Evolutionary conservation across 2,113 vertebrate genomes (phyloP).

Genomic region (Hiodon tergisus): DNA sequence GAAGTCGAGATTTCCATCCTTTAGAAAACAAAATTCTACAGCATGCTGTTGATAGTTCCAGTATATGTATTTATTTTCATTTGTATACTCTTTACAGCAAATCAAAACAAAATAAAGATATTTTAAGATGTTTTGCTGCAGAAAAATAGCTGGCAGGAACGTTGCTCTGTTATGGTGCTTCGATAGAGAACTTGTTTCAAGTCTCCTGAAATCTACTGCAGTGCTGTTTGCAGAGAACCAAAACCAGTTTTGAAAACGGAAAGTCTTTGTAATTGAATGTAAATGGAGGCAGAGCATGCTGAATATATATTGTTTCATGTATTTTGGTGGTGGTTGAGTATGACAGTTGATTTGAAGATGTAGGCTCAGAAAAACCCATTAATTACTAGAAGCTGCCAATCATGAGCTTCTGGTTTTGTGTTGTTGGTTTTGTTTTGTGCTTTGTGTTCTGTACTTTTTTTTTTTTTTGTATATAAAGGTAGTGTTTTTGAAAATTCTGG

Average conservation of each 20-base stretch:
- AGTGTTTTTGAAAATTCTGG: conserved; percentile 46
- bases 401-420: conserved; percentile 27
- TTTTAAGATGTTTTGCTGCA: conserved; percentile 67
- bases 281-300: conserved; percentile 53
- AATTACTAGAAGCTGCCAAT: conserved; percentile 58
- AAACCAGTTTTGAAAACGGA: conserved; percentile 51
- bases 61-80: conserved; percentile 67
- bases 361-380: conserved; percentile 30
- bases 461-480: conserved; percentile 44
- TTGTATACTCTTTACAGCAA: conserved; percentile 64
- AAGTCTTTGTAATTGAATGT: conserved; percentile 58
- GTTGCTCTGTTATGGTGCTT: conserved; percentile 55
- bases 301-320: conserved; percentile 71
- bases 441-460: conserved; percentile 29
- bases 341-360: conserved; percentile 20
- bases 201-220: conserved; percentile 52
- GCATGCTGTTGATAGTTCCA: conserved; percentile 46
- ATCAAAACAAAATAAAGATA: conserved; percentile 73
- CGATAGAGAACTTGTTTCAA: conserved; percentile 56
- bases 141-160: conserved; percentile 67
- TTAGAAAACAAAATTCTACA: conserved; percentile 31
- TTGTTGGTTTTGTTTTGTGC: conserved; percentile 9
- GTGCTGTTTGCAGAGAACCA: conserved; percentile 40
- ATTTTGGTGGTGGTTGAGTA: conserved; percentile 50
- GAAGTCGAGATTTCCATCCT: conserved; percentile 34